A percentile compares a stretch with the other conserved stretches of the same genome.
phyloP scores from a whole-genome alignment of 2,888 invertebrate genomes.

The Dichetophora obliterata region DNA sequence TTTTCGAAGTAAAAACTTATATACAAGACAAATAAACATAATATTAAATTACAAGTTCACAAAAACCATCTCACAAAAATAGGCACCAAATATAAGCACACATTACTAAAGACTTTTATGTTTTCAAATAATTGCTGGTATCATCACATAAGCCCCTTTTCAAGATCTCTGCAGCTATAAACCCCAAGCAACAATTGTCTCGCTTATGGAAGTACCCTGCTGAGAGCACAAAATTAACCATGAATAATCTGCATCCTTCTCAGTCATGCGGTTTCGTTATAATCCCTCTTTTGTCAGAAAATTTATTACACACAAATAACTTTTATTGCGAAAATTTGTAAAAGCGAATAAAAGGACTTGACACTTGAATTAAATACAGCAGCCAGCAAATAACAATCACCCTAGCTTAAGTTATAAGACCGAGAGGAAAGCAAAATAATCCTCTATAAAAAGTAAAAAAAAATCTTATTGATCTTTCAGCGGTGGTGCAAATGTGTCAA shows the following conservation, averaged over 20 bases:
- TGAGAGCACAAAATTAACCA: conserved; percentile 36
- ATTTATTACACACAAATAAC: conserved; percentile 63
- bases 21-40: no score
- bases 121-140: neutral
- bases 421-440: conserved; percentile 35
- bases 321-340: conserved; percentile 67
- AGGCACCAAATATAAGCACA: neutral
- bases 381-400: conserved; percentile 23
- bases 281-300: conserved; percentile 68
- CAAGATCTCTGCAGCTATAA: neutral
- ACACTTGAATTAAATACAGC: conserved; percentile 66
- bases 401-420: conserved; percentile 15
- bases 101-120: neutral
- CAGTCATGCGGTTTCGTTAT: conserved; percentile 51
- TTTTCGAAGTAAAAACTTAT: no score
- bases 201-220: neutral
- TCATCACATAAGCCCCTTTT: neutral
- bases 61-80: neutral
- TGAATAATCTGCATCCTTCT: conserved; percentile 57
- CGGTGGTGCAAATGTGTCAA: conserved; percentile 36
- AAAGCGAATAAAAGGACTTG: conserved; percentile 68
- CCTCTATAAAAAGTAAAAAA: conserved; percentile 12
- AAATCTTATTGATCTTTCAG: conserved; percentile 1
- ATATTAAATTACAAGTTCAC: neutral
- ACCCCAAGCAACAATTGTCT: no score